A percentile compares a stretch with the other conserved stretches of the same genome.
These are phyloP conservation scores for Plebejus argus DNA, from an alignment of 2,888 invertebrate species.

Conservation along the genomic window DNA sequence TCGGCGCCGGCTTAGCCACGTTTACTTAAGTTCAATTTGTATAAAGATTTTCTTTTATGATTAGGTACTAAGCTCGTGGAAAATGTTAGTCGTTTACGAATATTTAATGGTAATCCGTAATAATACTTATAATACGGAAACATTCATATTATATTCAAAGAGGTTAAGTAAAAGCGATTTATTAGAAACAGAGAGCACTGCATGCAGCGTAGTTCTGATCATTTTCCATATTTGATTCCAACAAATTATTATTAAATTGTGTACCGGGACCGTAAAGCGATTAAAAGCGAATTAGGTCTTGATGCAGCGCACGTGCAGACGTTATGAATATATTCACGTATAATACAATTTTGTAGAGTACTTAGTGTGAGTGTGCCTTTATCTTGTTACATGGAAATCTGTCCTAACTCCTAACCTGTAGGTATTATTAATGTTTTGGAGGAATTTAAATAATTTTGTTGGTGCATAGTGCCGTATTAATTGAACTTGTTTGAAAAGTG, in stretches of 20 bases:
- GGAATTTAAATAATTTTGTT: no score
- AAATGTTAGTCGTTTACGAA: background rate
- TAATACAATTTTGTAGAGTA: background rate
- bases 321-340: background rate
- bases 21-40: background rate
- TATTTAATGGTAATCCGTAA: no score
- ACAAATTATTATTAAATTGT: conserved; percentile 19
- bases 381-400: background rate
- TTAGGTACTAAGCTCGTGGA: background rate
- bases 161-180: background rate
- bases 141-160: background rate
- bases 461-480: no score
- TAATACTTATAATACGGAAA: no score
- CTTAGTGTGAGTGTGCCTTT: background rate
- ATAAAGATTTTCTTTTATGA: background rate
- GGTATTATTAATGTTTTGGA: no score
- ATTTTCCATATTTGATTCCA: conserved; percentile 17
- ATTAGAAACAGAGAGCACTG: background rate
- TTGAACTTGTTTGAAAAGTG: no score
- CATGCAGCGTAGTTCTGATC: background rate
- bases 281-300: conserved; percentile 31
- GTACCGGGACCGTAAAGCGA: conserved; percentile 28
- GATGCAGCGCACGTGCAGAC: conserved; percentile 2
- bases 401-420: background rate
- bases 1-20: background rate